phyloP scores from a whole-genome alignment of 1,140 invertebrate genomes.

The Aphelinus certus region DNA sequence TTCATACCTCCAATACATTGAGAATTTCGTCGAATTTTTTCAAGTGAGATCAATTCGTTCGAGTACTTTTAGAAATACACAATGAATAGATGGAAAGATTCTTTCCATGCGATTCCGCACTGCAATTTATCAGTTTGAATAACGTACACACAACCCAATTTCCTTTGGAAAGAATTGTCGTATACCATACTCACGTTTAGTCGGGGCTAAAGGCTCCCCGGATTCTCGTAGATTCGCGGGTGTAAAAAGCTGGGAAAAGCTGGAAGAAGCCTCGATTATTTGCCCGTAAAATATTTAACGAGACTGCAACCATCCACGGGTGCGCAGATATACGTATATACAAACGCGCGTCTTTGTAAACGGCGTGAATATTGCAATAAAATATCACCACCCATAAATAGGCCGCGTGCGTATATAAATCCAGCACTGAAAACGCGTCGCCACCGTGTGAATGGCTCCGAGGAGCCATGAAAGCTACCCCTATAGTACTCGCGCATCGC shows the following conservation, averaged over 20 bases:
- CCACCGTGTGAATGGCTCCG: constrained; percentile 21
- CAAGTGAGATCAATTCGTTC: no score
- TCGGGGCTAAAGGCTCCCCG: background rate
- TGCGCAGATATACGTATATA: constrained; percentile 40
- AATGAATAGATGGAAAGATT: no score
- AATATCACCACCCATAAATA: constrained; percentile 50
- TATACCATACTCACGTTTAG: background rate
- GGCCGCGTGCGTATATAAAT: constrained; percentile 48
- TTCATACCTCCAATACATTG: no score
- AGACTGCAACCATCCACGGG: constrained; percentile 41
- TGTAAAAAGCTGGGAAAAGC: constrained; percentile 20
- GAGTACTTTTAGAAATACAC: no score
- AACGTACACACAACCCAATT: no score
- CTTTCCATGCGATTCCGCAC: no score
- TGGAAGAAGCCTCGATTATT: constrained; percentile 49
- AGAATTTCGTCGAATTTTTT: no score
- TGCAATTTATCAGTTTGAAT: no score
- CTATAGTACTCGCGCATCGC: constrained; percentile 29
- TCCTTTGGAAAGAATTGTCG: no score
- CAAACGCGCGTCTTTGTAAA: constrained; percentile 58
- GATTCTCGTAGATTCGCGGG: background rate
- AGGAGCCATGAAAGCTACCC: constrained; percentile 32
- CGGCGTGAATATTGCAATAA: constrained; percentile 63
- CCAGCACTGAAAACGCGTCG: constrained; percentile 26
- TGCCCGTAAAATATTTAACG: constrained; percentile 63